Percentiles rank a stretch among this genome's conserved stretches.
phyloP scores from a whole-genome alignment of 2,113 vertebrate species.

The Morone chrysops region DNA sequence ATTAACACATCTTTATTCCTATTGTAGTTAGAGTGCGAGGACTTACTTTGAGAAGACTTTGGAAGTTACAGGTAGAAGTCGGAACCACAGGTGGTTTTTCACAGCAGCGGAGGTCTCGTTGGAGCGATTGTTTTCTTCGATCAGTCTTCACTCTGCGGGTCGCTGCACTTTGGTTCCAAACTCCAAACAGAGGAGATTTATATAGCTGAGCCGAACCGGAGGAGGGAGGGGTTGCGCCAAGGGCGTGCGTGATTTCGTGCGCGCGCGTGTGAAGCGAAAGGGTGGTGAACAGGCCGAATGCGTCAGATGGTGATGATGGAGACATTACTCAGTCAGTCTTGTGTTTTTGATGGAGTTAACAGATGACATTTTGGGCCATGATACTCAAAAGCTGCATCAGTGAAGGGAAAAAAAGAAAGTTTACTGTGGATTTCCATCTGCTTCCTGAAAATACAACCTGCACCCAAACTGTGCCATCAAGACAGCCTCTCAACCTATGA shows the following conservation, averaged over 20 bases:
- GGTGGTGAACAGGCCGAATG: constrained; percentile 53
- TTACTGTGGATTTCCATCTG: constrained; percentile 6
- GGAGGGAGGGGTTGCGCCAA: constrained; percentile 55
- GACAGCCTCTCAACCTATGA: neutral
- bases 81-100: constrained; percentile 48
- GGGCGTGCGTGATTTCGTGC: neutral
- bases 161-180: constrained; percentile 26
- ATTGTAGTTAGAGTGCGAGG: neutral
- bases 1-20: too few species aligned
- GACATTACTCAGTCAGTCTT: constrained; percentile 56
- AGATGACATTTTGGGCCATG: constrained; percentile 65
- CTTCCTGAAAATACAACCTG: neutral
- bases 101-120: constrained; percentile 7
- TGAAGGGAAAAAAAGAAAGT: neutral
- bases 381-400: constrained; percentile 32
- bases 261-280: constrained; percentile 14
- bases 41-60: constrained; percentile 70
- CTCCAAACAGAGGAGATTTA: constrained; percentile 52
- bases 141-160: constrained; percentile 32
- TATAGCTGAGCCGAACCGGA: constrained; percentile 45
- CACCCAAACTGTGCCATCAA: neutral
- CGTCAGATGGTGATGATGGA: constrained; percentile 75
- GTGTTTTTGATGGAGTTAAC: constrained; percentile 46
- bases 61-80: constrained; percentile 36
- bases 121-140: constrained; percentile 8